Conservation (phyloP, 2,888 invertebrate species). For the Heliconius sara region DNA sequence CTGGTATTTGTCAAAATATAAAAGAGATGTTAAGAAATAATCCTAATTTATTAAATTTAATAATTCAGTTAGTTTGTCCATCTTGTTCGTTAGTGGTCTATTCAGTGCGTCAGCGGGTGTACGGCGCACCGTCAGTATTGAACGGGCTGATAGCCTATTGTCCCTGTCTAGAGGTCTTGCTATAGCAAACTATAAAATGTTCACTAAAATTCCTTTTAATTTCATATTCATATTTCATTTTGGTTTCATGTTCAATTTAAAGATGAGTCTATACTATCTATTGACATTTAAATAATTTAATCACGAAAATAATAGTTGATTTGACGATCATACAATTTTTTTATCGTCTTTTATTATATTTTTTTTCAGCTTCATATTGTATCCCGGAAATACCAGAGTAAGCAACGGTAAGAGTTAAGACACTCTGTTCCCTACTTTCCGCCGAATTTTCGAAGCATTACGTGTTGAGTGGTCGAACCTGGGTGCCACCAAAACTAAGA, state of each 20-base stretch:
- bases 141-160: slow-evolving; percentile 30
- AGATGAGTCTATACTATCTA: no score
- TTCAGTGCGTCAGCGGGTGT: slow-evolving; percentile 22
- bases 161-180: slow-evolving; percentile 21
- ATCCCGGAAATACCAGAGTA: not conserved
- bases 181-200: slow-evolving; percentile 16
- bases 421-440: no score
- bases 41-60: no score
- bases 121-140: slow-evolving; percentile 25
- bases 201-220: not conserved
- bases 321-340: no score
- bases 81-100: slow-evolving; percentile 32
- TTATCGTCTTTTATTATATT: not conserved
- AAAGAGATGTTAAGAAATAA: no score
- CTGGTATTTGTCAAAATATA: no score
- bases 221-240: not conserved
- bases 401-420: no score
- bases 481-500: no score
- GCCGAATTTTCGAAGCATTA: no score
- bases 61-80: slow-evolving; percentile 16
- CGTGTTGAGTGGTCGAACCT: no score
- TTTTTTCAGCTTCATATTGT: not conserved
- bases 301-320: no score
- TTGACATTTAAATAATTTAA: no score
- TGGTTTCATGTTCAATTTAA: not conserved